phyloP scores from a whole-genome alignment of 2,113 vertebrate genomes.

The Tursiops truncatus region DNA sequence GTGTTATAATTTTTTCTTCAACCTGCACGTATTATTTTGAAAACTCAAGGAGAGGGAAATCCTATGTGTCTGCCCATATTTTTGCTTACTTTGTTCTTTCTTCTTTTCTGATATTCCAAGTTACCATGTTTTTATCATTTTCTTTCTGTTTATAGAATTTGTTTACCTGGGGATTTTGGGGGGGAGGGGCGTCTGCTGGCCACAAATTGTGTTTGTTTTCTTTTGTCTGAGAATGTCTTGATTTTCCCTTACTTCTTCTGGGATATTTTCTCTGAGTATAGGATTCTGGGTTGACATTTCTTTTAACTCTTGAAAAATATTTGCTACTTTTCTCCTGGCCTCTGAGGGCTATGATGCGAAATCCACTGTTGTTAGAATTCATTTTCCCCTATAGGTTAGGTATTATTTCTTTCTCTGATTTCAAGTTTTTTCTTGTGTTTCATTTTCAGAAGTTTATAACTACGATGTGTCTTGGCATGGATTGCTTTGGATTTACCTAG shows the following conservation, averaged over 20 bases:
- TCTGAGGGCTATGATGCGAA: background rate
- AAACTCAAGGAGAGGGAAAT: background rate
- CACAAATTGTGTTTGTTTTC: background rate
- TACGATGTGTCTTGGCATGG: background rate
- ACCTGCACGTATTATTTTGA: background rate
- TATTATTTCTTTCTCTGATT: background rate
- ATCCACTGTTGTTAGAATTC: background rate
- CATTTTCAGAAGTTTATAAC: background rate
- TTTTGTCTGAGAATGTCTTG: background rate
- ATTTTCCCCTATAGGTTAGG: background rate
- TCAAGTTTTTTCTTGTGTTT: background rate
- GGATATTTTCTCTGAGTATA: background rate
- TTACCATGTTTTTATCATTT: background rate
- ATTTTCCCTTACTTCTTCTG: background rate
- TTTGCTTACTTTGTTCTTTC: background rate
- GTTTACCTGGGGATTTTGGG: background rate
- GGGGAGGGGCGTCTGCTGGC: background rate
- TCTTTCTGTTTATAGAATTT: background rate
- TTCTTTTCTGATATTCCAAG: background rate
- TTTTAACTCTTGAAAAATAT: background rate
- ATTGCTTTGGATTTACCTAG: background rate
- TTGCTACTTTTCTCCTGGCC: background rate
- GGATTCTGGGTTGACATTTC: background rate
- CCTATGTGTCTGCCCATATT: background rate
- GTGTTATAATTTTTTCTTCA: background rate